Conservation (phyloP, 1,140 invertebrate species). For the Piezodorus guildinii region DNA sequence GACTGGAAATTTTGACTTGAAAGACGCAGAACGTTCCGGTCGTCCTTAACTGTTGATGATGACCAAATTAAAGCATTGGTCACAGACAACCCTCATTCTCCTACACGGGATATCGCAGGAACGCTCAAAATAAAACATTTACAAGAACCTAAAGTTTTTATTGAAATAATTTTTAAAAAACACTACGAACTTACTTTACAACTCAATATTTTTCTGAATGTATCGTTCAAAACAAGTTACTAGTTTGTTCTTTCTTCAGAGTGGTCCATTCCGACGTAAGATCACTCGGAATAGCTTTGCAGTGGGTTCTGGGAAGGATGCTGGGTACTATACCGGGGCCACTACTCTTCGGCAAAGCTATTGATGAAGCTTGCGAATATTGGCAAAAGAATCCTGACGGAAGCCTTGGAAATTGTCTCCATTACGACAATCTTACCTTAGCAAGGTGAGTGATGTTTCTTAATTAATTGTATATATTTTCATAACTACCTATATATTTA, state of each 20-base stretch:
- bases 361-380: constrained; percentile 68
- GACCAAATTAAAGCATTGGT: too few relatives aligned
- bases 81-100: too few relatives aligned
- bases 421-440: constrained; percentile 46
- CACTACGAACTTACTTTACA: too few relatives aligned
- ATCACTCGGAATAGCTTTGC: constrained; percentile 73
- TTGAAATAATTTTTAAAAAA: too few relatives aligned
- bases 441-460: neutral
- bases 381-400: constrained; percentile 52
- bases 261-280: constrained; percentile 70
- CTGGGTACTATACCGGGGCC: constrained; percentile 77
- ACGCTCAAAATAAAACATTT: too few relatives aligned
- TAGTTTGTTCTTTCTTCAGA: constrained; percentile 34
- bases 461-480: neutral
- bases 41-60: too few relatives aligned
- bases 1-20: too few relatives aligned
- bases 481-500: neutral
- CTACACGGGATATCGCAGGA: too few relatives aligned
- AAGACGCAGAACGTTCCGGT: too few relatives aligned
- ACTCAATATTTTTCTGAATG: neutral
- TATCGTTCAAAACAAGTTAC: neutral
- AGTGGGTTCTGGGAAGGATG: constrained; percentile 71
- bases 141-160: too few relatives aligned
- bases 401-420: constrained; percentile 49
- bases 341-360: constrained; percentile 69